These are phyloP conservation scores for Enteromius paludinosus DNA, from an alignment of 2,797 vertebrate species.

Conservation along the genomic window DNA sequence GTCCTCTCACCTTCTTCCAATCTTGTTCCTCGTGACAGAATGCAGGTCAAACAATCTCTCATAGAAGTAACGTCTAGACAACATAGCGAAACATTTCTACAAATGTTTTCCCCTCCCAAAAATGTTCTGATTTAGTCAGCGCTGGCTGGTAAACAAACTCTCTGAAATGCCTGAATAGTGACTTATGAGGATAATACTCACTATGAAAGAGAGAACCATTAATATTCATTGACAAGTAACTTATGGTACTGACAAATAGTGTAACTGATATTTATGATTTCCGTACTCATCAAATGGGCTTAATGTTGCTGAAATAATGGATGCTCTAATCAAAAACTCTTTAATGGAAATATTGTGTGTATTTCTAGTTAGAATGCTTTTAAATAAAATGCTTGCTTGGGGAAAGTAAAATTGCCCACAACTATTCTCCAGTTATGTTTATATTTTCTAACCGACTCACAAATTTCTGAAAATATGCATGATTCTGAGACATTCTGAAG, in stretches of 20 bases:
- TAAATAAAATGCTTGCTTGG: not conserved
- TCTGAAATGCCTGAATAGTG: not conserved
- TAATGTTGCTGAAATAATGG: not conserved
- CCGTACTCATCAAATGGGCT: not conserved
- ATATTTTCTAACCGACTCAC: no score
- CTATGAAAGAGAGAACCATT: not conserved
- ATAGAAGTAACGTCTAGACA: constrained; percentile 39
- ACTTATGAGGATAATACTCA: not conserved
- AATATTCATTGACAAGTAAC: constrained; percentile 1
- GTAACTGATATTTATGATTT: not conserved
- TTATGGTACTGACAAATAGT: not conserved
- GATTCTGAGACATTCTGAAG: not conserved
- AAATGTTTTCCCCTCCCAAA: not conserved
- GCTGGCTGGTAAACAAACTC: constrained; percentile 7
- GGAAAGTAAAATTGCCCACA: not conserved
- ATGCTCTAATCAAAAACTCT: not conserved
- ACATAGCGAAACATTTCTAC: constrained; percentile 36
- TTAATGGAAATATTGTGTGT: not conserved
- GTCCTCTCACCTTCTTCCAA: not conserved
- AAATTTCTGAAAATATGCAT: not conserved
- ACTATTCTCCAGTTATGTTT: not conserved
- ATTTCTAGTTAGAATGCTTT: not conserved
- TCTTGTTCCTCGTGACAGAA: constrained; percentile 32
- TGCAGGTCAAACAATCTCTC: constrained; percentile 20
- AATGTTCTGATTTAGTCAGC: constrained; percentile 7